These are phyloP conservation scores for Pithecia hirsuta DNA, from an alignment of 2,797 vertebrate genomes.

Conservation along the genomic window DNA sequence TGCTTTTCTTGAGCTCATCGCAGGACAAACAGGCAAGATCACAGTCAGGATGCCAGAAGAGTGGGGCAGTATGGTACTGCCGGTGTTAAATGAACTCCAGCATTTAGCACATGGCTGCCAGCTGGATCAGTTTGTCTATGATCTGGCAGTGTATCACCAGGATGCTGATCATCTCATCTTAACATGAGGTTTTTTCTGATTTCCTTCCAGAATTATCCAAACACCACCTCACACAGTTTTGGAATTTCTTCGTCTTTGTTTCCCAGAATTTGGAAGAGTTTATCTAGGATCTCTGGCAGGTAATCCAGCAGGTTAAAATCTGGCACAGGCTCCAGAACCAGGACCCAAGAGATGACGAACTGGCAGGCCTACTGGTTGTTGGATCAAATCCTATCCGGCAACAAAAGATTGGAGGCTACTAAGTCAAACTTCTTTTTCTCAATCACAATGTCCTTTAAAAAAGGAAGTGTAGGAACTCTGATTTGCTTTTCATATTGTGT, in stretches of 20 bases:
- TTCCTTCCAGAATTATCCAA: slow-evolving; percentile 95
- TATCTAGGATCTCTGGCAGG: slow-evolving; percentile 93
- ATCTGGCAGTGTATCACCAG: slow-evolving; percentile 95
- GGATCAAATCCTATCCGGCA: slow-evolving; percentile 95
- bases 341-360: slow-evolving; percentile 97
- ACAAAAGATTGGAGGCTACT: slow-evolving; percentile 92
- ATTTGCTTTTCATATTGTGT: slow-evolving; percentile 94
- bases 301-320: slow-evolving; percentile 95
- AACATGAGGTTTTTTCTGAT: slow-evolving; percentile 95
- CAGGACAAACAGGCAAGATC: slow-evolving; percentile 92
- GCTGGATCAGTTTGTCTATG: slow-evolving; percentile 92
- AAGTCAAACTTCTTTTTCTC: slow-evolving; percentile 95
- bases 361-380: slow-evolving; percentile 96
- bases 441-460: slow-evolving; percentile 93
- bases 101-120: slow-evolving; percentile 94
- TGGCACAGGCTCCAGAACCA: slow-evolving; percentile 93
- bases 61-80: slow-evolving; percentile 91
- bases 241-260: slow-evolving; percentile 64
- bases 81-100: slow-evolving; percentile 93
- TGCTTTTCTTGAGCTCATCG: slow-evolving; percentile 93
- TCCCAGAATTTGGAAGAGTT: background rate
- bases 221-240: slow-evolving; percentile 89
- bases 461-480: slow-evolving; percentile 91
- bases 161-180: slow-evolving; percentile 95
- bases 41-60: slow-evolving; percentile 93